Evolutionary conservation across 2,797 vertebrate genomes (phyloP), one percentile per base, ranked within the genome.

Genomic region (Muscicapa striata): DNA sequence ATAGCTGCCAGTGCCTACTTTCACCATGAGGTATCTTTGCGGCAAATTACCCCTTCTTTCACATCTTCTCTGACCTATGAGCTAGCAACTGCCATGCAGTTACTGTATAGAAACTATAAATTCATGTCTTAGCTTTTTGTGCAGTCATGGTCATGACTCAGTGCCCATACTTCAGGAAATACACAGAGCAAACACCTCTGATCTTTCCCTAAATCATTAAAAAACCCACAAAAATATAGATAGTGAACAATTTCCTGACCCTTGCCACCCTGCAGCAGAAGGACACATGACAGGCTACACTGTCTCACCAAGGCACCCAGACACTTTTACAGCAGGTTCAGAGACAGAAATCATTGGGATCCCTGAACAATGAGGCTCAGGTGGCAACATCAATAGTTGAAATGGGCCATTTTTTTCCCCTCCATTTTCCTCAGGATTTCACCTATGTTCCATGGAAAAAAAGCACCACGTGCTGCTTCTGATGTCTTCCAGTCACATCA

Each of bases 251-350:
- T 24, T 78, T 79, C 27, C 76, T 64, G 51, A 81, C 10, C 26
- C 6, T 27, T 66, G 78, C n/a, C 4, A 74, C 7, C 20, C 17
- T 13, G 41, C 5, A 48, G 54, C 17, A 58, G 38, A n/a, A 57
- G 23, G 11, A 63, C 45, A 51, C 0, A 0, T 43, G 45, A 49
- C 41, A 46, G 48, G 15, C 14, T 52, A 15, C 32, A 14, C 5
- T 20, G 16, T 24, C 32, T 57, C 73, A 66, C 15, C 6, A 84
- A 93, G 45, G 29, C 17, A 80, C 13, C 6, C 17, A 72, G 36
- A 67, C 45, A 63, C 17, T 69, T 54, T 4, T n/a, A 75, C 11
- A 66, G 43, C 11, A 62, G 24, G 9, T 57, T 90, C 36, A 79
- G 55, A 84, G 49, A 13, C 4, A 52, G 18, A 59, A 92, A 70